A percentile compares a stretch with the other conserved stretches of the same genome.
Evolutionary conservation across 30 jellyfish, hydroid and myxozoan genomes (phyloP).

Genomic region (Sanderia malayensis): DNA sequence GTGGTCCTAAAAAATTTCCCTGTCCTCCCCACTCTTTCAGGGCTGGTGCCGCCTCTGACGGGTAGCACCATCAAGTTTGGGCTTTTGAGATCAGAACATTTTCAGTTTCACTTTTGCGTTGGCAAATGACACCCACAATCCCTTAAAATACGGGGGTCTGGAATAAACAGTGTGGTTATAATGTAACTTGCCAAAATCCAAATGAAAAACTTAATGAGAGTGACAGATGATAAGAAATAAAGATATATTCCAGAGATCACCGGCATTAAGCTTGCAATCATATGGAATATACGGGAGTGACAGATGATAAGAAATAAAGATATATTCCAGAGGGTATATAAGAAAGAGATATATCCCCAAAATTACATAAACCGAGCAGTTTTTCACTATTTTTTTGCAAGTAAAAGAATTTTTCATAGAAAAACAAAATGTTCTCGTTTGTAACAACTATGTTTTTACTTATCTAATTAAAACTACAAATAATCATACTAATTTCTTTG

Average conservation of each 20-base stretch:
- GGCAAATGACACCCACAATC: too few relatives aligned
- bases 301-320: too few relatives aligned
- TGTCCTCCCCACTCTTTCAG: too few relatives aligned
- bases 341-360: background rate
- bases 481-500: background rate
- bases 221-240: too few relatives aligned
- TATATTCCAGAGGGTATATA: background rate
- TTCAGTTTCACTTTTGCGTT: too few relatives aligned
- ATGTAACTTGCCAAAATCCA: background rate
- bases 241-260: too few relatives aligned
- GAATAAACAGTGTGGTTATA: background rate
- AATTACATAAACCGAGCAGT: background rate
- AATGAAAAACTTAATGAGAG: background rate
- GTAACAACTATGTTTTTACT: background rate
- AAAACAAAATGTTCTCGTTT: background rate
- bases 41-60: too few relatives aligned
- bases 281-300: too few relatives aligned
- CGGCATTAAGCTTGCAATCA: too few relatives aligned
- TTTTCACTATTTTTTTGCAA: background rate
- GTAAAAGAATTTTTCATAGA: background rate
- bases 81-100: too few relatives aligned
- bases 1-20: too few relatives aligned
- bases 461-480: background rate
- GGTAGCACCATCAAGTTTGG: too few relatives aligned
- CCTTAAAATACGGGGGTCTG: background rate